These are phyloP conservation scores for Daptonema setosum DNA, from an alignment of 2,888 invertebrate genomes.

Conservation along the genomic window DNA sequence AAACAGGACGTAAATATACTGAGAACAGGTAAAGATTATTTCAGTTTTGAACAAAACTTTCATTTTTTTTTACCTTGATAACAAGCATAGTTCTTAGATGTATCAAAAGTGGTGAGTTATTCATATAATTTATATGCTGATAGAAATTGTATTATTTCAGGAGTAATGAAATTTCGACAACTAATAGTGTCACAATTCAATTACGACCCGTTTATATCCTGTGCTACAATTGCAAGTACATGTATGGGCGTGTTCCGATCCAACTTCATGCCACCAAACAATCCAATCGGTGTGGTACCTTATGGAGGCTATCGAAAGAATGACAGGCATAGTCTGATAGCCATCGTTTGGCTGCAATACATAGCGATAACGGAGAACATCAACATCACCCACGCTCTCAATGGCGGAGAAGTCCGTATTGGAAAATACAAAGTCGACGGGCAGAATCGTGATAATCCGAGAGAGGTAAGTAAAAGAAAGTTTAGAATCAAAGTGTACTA, in stretches of 20 bases:
- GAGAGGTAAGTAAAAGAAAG: no score
- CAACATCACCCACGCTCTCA: slow-evolving; percentile 4
- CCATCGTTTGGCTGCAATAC: slow-evolving; percentile 11
- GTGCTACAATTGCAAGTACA: slow-evolving; percentile 10
- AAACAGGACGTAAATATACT: slow-evolving; percentile 10
- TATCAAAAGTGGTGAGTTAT: no score
- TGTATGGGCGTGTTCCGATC: slow-evolving; percentile 9
- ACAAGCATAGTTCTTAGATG: no score
- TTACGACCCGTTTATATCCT: slow-evolving; percentile 9
- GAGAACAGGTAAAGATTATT: no score
- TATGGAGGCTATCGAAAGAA: slow-evolving; percentile 7
- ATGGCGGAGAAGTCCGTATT: slow-evolving; percentile 9
- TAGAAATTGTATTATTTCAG: no score
- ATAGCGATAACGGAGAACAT: slow-evolving; percentile 2
- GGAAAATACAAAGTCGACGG: slow-evolving; percentile 11
- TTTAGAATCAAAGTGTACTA: no score
- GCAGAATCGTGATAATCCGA: background rate
- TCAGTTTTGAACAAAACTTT: no score
- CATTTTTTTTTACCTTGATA: no score
- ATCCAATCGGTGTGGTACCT: slow-evolving; percentile 10
- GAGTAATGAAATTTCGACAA: slow-evolving; percentile 7
- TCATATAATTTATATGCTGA: no score
- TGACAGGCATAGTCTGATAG: slow-evolving; percentile 5
- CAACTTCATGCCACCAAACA: slow-evolving; percentile 4
- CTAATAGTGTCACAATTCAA: background rate